Conservation (phyloP, 2,113 vertebrate species). For the Elaphurus davidianus region DNA sequence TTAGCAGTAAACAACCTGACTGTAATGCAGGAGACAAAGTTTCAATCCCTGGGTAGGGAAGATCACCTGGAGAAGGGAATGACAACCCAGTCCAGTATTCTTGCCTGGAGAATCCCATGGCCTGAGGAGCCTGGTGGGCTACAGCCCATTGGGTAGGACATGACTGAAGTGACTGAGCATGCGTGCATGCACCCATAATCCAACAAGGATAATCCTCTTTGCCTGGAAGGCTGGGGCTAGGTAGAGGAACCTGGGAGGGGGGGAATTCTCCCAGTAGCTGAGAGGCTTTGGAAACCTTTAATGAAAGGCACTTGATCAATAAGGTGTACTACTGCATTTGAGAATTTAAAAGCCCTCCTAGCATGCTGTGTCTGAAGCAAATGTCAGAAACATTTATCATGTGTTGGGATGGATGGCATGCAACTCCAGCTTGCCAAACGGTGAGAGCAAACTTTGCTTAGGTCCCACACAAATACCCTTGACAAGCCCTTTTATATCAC, state of each 20-base stretch:
- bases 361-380: constrained; percentile 67
- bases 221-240: not conserved
- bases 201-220: not conserved
- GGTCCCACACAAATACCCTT: constrained; percentile 39
- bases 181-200: rapidly evolving
- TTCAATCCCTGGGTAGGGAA: not conserved
- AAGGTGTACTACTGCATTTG: constrained; percentile 71
- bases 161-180: not conserved
- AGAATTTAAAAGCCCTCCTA: constrained; percentile 75
- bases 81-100: not conserved
- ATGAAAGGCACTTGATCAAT: constrained; percentile 77
- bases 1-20: not conserved
- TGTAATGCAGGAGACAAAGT: not conserved
- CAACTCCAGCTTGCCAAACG: constrained; percentile 69
- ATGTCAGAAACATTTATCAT: constrained; percentile 80
- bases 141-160: not conserved
- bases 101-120: not conserved
- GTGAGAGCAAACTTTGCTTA: constrained; percentile 35
- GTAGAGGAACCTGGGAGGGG: not conserved
- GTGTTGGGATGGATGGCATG: constrained; percentile 58
- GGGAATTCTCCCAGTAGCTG: not conserved
- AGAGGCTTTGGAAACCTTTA: constrained; percentile 64
- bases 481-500: not conserved
- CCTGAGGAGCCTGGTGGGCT: not conserved
- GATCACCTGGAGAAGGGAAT: not conserved